phyloP scores from a whole-genome alignment of 2,113 vertebrate species.

The Xiphophorus hellerii region DNA sequence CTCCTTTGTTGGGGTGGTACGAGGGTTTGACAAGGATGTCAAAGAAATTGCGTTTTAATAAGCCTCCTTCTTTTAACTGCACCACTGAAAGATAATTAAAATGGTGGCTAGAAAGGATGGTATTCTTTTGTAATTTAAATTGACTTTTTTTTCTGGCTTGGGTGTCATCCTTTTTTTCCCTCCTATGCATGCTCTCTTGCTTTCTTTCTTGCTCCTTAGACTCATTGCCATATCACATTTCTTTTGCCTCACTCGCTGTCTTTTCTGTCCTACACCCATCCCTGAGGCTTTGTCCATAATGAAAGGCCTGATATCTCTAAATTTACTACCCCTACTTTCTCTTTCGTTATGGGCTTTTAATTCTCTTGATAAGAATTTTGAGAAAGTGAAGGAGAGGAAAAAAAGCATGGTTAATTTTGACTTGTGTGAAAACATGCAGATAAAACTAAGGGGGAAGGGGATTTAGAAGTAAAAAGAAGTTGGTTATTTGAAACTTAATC shows the following conservation, averaged over 20 bases:
- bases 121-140: conserved; percentile 89
- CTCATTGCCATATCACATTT: conserved; percentile 71
- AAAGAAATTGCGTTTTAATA: conserved; percentile 86
- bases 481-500: conserved; percentile 39
- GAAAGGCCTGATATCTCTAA: conserved; percentile 77
- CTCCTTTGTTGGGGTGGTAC: conserved; percentile 51
- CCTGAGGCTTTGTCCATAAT: conserved; percentile 76
- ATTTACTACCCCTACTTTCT: conserved; percentile 64
- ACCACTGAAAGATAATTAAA: conserved; percentile 83
- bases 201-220: conserved; percentile 58
- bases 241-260: conserved; percentile 39
- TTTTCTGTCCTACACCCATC: conserved; percentile 48
- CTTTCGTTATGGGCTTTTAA: conserved; percentile 37
- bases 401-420: conserved; percentile 62
- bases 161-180: conserved; percentile 55
- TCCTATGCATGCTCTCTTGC: conserved; percentile 48
- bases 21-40: conserved; percentile 83
- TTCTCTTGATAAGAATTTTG: conserved; percentile 49
- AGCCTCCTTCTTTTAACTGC: conserved; percentile 81
- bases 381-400: conserved; percentile 25
- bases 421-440: conserved; percentile 29
- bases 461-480: background rate
- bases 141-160: conserved; percentile 68
- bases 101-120: conserved; percentile 80
- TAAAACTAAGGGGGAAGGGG: background rate